A percentile compares a stretch with the other conserved stretches of the same genome.
phyloP scores from a whole-genome alignment of 2,797 vertebrate genomes.

The Setipinna tenuifilis region DNA sequence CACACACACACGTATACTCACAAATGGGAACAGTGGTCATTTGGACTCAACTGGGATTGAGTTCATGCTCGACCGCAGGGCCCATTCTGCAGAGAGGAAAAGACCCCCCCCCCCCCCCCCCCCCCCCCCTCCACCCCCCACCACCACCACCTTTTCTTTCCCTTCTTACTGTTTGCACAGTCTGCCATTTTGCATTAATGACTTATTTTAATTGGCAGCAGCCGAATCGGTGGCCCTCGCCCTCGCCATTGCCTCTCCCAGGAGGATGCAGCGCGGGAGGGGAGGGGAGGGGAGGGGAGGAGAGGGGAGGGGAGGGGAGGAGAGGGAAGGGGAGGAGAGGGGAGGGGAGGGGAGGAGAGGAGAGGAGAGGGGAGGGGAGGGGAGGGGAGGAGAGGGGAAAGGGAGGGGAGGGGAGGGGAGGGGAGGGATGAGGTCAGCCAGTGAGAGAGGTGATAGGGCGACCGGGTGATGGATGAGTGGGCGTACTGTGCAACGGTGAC shows the following conservation, averaged over 20 bases:
- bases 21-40: conserved; percentile 17
- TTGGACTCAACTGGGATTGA: conserved; percentile 1
- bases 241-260: neutral
- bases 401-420: neutral
- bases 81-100: neutral
- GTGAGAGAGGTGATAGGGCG: neutral
- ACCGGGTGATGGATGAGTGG: neutral
- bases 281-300: neutral
- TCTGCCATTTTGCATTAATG: conserved; percentile 7
- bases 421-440: neutral
- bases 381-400: neutral
- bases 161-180: neutral
- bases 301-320: neutral
- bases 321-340: neutral
- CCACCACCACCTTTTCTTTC: no score
- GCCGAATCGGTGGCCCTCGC: neutral
- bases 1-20: conserved; percentile 17
- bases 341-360: neutral
- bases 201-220: conserved; percentile 3
- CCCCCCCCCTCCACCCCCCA: neutral
- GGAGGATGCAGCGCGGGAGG: neutral
- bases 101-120: neutral
- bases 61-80: neutral
- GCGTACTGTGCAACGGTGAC: neutral
- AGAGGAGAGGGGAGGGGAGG: neutral